Base-by-base conservation (phyloP, 2,797 vertebrate species). In the Melanotaenia parkinsoni region DNA sequence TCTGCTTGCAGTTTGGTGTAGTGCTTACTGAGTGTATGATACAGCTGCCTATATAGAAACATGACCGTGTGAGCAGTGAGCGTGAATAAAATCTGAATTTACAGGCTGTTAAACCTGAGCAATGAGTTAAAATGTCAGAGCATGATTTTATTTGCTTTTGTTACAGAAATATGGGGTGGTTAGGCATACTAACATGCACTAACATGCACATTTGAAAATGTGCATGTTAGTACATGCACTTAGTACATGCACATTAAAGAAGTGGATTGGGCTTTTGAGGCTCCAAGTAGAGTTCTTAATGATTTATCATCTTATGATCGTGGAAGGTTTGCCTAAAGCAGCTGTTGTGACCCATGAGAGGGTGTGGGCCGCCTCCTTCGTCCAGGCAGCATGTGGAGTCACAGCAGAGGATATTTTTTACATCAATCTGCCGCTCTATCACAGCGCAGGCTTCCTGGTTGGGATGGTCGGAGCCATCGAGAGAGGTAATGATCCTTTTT, bases 241-340 rank as follows among this genome's bases (percentile, higher is more conserved):
- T 51, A 22, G 47, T 51, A 22, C 9, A 22, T 61, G 22, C 33
- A 66, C 51, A 53, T 37, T 50, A 33, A 45, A 40, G 58, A 56
- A 20, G 50, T 18, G 33, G 28, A 32, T 62, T 32, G 24, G 11
- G 6, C 22, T 24, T 54, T 43, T 51, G 11, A 37, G 51, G 22
- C 24, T 22, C 13, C 26, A 28, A 56, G 28, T 18, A 57, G 28
- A 30, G 12, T 28, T 16, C 28, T 8, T 30, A 32, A 18, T 57
- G 45, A 58, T 20, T 61, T 16, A 4, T 47, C 51, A 2, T 61
- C 32, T 20, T 58, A 14, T 72, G 50, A 24, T 50, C 4, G 22
- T 22, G 10, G 20, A 43, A 98, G 97, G 96, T 88, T 95, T 98
- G 65, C 97, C 97, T 0, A 99, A 98, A 90, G 96, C 97, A 20